These are phyloP conservation scores for Myotis pilosus DNA, from an alignment of 2,797 vertebrate species.

Conservation along the genomic window DNA sequence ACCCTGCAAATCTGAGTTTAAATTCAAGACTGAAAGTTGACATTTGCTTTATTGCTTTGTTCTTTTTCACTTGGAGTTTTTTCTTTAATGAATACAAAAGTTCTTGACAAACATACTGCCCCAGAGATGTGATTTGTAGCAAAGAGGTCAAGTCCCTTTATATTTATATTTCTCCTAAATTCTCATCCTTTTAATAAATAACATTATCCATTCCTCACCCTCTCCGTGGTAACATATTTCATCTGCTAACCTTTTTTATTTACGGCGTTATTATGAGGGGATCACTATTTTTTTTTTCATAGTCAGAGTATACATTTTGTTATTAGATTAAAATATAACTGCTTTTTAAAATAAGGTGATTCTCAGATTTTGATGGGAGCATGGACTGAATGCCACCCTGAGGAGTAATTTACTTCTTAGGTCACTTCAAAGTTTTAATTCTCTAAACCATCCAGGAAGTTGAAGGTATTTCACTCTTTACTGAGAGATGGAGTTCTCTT, in stretches of 20 bases:
- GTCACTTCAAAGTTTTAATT: neutral
- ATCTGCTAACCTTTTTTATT: neutral
- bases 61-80: constrained; percentile 53
- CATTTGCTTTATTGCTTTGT: constrained; percentile 40
- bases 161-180: constrained; percentile 46
- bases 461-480: neutral
- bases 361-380: neutral
- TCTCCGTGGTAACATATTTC: neutral
- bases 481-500: constrained; percentile 28
- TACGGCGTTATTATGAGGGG: neutral
- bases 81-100: constrained; percentile 58
- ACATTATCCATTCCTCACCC: neutral
- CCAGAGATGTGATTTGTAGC: constrained; percentile 50
- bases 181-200: constrained; percentile 3
- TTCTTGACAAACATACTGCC: constrained; percentile 44
- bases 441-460: neutral
- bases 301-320: neutral
- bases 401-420: neutral
- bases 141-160: constrained; percentile 44
- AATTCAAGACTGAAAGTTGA: constrained; percentile 41
- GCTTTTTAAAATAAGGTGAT: neutral
- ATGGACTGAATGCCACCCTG: neutral
- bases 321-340: constrained; percentile 1
- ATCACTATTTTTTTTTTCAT: neutral
- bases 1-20: constrained; percentile 5